Evolutionary conservation across 2,888 invertebrate genomes (phyloP), one percentile per base, ranked within the genome.

Genomic region (Priocnemis perturbator): DNA sequence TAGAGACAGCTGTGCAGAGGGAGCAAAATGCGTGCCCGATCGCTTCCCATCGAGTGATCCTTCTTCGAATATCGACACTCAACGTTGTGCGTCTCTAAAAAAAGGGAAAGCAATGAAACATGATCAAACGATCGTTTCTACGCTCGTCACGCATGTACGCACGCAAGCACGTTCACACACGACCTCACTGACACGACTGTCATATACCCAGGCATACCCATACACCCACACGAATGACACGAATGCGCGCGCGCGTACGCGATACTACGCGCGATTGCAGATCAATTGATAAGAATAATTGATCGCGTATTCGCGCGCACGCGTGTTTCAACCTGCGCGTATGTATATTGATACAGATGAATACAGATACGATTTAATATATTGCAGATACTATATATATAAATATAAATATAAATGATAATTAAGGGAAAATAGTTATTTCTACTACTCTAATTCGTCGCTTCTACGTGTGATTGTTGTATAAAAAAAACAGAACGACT

Each of bases 381-480:
- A 85, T 85, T 85, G 79, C 80, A 83, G 82, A 83, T 84, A 82
- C 73, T 57, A 79, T 74, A 69, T 77, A 79, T 73, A 72, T 56
- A 66, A 47, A 44, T 48, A 37, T 71, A 74, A 77, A 79, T 76
- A 72, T 56, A 70, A 69, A 70, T 71, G 69, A 58, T 69, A 73
- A 72, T 75, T 74, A 77, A 80, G 75, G 72, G 67, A 37, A 37
- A 37, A 78, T 87, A 88, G 87, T 88, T 86, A 88, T 88, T 88
- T 88, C 87, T 88, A 88, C 87, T 87, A 86, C 81, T 86, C 86
- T 88, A 88, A 87, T 88, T 87, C 84, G 84, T 88, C 86, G 88
- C 88, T 88, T 88, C 88, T 87, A 86, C 85, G 87, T 88, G 87
- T 88, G 87, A 85, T 88, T 88, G 88, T 88, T 88, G 88, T 87